Evolutionary conservation across 2,888 invertebrate species (phyloP).

Genomic region (Phengaris alcon): DNA sequence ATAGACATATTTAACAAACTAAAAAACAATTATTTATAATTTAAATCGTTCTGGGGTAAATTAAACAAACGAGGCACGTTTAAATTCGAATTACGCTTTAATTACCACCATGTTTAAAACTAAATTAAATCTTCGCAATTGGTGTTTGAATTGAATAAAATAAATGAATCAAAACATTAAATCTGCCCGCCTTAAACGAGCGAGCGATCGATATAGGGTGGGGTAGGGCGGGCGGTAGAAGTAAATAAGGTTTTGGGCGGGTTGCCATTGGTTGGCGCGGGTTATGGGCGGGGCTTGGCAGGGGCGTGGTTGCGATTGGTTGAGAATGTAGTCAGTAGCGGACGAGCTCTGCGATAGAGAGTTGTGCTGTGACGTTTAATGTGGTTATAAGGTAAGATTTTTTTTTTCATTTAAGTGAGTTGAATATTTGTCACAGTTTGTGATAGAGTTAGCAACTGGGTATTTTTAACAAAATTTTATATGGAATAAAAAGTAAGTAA

Average conservation of each 20-base stretch:
- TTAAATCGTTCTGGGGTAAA: neutral
- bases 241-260: slow-evolving; percentile 70
- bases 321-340: slow-evolving; percentile 12
- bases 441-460: too few relatives aligned
- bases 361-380: slow-evolving; percentile 38
- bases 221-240: slow-evolving; percentile 63
- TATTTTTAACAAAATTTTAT: too few relatives aligned
- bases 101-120: slow-evolving; percentile 36
- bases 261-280: slow-evolving; percentile 49
- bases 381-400: slow-evolving; percentile 32
- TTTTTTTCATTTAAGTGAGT: neutral
- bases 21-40: neutral
- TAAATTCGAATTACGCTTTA: slow-evolving; percentile 27
- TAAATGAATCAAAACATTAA: slow-evolving; percentile 72
- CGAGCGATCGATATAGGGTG: slow-evolving; percentile 71
- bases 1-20: neutral
- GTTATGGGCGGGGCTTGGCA: slow-evolving; percentile 42
- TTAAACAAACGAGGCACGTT: slow-evolving; percentile 12
- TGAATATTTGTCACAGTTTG: too few relatives aligned
- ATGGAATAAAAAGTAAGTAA: neutral
- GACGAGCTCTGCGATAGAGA: slow-evolving; percentile 28
- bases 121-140: slow-evolving; percentile 41
- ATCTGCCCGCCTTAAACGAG: slow-evolving; percentile 75
- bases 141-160: slow-evolving; percentile 37
- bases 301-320: slow-evolving; percentile 35